Percentiles rank a stretch among this genome's conserved stretches.
phyloP scores from a whole-genome alignment of 1,140 invertebrate species.

The Drosophila micromelanica region DNA sequence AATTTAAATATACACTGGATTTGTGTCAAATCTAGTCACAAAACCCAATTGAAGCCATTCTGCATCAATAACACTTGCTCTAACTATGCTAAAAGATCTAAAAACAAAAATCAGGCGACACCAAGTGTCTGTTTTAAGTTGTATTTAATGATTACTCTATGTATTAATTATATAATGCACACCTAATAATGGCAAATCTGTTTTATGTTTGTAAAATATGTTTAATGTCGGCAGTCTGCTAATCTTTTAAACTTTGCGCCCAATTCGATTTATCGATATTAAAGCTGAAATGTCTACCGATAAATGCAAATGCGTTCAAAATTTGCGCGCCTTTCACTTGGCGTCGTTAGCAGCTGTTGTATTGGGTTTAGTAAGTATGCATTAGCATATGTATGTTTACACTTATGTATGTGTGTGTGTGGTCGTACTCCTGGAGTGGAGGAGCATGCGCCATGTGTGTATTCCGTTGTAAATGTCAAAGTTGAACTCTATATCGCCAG shows the following conservation, averaged over 20 bases:
- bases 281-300: conserved; percentile 1
- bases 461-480: conserved; percentile 62
- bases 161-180: too few relatives aligned
- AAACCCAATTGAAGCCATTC: too few relatives aligned
- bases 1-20: background rate
- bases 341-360: background rate
- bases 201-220: too few relatives aligned
- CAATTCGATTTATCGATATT: background rate
- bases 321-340: conserved; percentile 1
- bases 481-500: conserved; percentile 56
- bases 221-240: too few relatives aligned
- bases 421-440: conserved; percentile 13
- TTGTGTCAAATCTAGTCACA: too few relatives aligned
- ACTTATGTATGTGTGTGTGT: conserved; percentile 3
- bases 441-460: conserved; percentile 44
- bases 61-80: too few relatives aligned
- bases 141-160: too few relatives aligned
- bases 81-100: too few relatives aligned
- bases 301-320: background rate
- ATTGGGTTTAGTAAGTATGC: background rate
- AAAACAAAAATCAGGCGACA: too few relatives aligned
- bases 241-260: background rate
- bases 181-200: too few relatives aligned
- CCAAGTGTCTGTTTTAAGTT: too few relatives aligned
- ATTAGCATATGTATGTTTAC: background rate